These are phyloP conservation scores for Neolamprologus falcicula DNA, from an alignment of 2,113 vertebrate species.

Conservation along the genomic window DNA sequence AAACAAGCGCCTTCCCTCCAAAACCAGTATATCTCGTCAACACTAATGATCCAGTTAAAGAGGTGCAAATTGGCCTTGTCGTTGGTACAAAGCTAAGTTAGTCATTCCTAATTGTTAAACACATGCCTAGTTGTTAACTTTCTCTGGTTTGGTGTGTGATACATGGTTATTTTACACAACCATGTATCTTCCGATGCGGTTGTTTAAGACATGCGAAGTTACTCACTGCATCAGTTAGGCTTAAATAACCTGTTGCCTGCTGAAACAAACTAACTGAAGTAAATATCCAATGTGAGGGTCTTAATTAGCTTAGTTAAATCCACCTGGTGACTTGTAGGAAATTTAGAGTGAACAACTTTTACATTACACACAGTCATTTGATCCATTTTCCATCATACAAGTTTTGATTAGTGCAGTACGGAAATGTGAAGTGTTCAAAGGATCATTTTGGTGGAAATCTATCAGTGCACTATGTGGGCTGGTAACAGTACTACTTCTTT, in stretches of 20 bases:
- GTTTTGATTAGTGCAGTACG: background rate
- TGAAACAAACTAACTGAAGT: background rate
- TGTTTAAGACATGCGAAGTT: background rate
- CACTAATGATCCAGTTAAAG: background rate
- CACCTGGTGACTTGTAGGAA: background rate
- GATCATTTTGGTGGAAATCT: background rate
- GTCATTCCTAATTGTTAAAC: background rate
- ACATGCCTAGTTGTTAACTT: background rate
- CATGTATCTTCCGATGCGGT: fast-evolving
- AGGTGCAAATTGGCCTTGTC: background rate
- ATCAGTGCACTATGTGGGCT: background rate
- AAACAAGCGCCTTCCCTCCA: background rate
- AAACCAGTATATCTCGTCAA: background rate
- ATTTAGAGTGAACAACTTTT: background rate
- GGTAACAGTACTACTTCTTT: background rate
- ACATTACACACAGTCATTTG: background rate
- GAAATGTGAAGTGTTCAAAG: background rate
- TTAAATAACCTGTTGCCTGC: background rate
- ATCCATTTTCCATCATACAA: background rate
- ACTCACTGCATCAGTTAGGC: background rate
- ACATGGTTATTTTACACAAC: background rate
- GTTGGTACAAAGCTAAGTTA: background rate
- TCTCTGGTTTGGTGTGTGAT: background rate
- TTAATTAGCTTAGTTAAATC: background rate
- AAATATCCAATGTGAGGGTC: background rate